Conservation (phyloP, 2,888 invertebrate species). For the Mesorhabditis belari region DNA sequence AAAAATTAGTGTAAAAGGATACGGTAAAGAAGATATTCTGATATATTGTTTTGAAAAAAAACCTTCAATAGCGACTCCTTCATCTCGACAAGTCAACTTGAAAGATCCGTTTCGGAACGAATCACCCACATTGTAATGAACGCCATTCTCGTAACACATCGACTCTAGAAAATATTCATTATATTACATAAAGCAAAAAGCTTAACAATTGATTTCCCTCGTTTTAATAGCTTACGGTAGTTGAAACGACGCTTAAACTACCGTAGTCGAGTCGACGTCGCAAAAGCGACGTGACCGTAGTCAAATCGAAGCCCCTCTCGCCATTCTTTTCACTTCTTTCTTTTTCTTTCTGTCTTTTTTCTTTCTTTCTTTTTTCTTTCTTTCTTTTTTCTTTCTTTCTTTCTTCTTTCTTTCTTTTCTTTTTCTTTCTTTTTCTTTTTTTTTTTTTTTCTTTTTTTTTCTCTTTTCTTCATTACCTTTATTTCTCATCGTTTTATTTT, state of each 20-base stretch:
- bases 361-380: too few relatives aligned
- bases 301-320: too few relatives aligned
- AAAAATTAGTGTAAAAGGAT: not conserved
- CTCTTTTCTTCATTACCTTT: too few relatives aligned
- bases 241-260: too few relatives aligned
- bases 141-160: conserved; percentile 50
- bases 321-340: too few relatives aligned
- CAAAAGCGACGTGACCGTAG: too few relatives aligned
- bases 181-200: not conserved
- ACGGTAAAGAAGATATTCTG: not conserved
- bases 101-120: conserved; percentile 49
- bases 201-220: not conserved
- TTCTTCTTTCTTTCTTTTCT: not conserved
- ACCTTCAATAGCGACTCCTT: conserved; percentile 16
- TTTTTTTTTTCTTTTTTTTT: conserved; percentile 1
- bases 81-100: conserved; percentile 41
- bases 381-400: too few relatives aligned
- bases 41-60: not conserved
- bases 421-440: not conserved
- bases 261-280: not conserved
- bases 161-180: conserved; percentile 23
- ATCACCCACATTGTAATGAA: conserved; percentile 49
- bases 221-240: conserved; percentile 1
- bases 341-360: too few relatives aligned
- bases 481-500: not conserved